Conservation (phyloP, 2,888 invertebrate species). For the Rugalucina vietnamica region DNA sequence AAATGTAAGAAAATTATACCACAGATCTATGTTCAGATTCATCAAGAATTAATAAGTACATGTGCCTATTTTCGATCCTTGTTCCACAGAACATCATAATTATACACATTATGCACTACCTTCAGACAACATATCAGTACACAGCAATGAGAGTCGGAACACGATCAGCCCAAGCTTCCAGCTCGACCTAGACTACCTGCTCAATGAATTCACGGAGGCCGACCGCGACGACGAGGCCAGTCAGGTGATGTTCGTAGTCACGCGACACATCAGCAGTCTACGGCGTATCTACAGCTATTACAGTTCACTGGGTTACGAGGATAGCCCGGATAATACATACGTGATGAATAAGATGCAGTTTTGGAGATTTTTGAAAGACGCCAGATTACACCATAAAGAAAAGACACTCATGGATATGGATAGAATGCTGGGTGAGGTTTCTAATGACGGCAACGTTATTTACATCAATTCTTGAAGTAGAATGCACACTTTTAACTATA, state of each 20-base stretch:
- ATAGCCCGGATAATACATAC: slow-evolving; percentile 83
- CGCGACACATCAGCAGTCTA: slow-evolving; percentile 81
- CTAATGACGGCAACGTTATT: neutral
- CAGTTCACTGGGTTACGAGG: slow-evolving; percentile 81
- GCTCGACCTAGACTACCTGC: slow-evolving; percentile 80
- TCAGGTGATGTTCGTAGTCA: slow-evolving; percentile 82
- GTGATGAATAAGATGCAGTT: slow-evolving; percentile 83
- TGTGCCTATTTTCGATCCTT: no score
- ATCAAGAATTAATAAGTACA: no score
- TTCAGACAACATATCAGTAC: slow-evolving; percentile 81
- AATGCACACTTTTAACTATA: neutral
- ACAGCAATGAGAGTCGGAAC: slow-evolving; percentile 82
- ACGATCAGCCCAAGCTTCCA: slow-evolving; percentile 83
- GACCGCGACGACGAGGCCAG: slow-evolving; percentile 80
- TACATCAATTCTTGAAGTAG: neutral
- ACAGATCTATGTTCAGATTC: no score
- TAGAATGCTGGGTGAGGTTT: slow-evolving; percentile 79
- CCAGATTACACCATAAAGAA: slow-evolving; percentile 79
- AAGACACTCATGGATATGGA: slow-evolving; percentile 82
- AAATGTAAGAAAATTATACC: no score
- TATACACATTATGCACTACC: no score
- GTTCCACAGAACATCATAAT: no score
- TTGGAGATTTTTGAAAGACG: slow-evolving; percentile 84
- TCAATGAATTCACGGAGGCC: slow-evolving; percentile 77
- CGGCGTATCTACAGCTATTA: slow-evolving; percentile 82